Conservation (phyloP, 2,113 vertebrate genomes). For the Oreamnos americanus region DNA sequence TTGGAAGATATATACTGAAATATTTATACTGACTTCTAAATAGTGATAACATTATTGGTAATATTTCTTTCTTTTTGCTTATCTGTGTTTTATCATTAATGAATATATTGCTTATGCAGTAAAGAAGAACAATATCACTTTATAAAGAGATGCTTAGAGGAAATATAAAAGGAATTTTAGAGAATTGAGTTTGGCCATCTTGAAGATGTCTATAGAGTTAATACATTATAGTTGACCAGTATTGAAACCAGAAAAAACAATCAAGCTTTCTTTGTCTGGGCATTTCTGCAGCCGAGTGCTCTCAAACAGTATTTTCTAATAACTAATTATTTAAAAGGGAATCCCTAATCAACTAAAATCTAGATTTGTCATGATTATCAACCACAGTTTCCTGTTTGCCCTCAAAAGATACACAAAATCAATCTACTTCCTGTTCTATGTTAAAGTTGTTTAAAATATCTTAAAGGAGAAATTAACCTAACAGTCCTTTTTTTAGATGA, state of each 20-base stretch:
- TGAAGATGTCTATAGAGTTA: neutral
- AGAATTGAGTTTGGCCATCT: neutral
- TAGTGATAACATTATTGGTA: neutral
- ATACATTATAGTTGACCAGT: neutral
- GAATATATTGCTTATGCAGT: neutral
- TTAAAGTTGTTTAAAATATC: slow-evolving; percentile 4
- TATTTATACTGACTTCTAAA: slow-evolving; percentile 23
- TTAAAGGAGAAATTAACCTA: neutral
- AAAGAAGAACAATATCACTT: neutral
- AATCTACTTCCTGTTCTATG: neutral
- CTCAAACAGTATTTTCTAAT: slow-evolving; percentile 16
- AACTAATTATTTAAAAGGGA: slow-evolving; percentile 9
- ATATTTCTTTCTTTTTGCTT: slow-evolving; percentile 13
- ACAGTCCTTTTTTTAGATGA: neutral
- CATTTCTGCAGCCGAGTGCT: neutral
- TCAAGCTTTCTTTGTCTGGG: neutral
- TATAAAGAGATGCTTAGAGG: neutral
- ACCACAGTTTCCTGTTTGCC: neutral
- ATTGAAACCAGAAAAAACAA: neutral
- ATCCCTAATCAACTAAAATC: neutral
- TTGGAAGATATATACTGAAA: neutral
- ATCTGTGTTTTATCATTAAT: neutral
- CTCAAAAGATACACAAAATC: neutral
- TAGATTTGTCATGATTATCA: neutral
- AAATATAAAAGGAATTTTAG: neutral